phyloP scores from a whole-genome alignment of 1,140 invertebrate genomes.

The Subanguina moxae region DNA sequence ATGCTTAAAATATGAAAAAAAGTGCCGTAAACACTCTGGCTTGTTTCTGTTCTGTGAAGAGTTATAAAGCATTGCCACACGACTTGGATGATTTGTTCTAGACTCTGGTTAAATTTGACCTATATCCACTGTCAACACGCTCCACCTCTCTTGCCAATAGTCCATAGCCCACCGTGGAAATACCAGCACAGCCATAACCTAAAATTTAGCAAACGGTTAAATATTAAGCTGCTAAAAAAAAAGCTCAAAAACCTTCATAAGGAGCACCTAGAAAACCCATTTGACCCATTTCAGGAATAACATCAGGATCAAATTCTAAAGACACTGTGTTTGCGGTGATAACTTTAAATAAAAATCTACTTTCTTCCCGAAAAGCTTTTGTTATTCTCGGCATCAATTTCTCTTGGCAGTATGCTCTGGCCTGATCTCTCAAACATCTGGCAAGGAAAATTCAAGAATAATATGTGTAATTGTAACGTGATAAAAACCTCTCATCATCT shows the following conservation, averaged over 20 bases:
- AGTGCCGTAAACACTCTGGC: too few relatives aligned
- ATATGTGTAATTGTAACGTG: slow-evolving; percentile 56
- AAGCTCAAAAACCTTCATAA: too few relatives aligned
- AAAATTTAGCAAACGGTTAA: slow-evolving; percentile 61
- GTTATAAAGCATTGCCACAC: too few relatives aligned
- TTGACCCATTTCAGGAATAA: slow-evolving; percentile 57
- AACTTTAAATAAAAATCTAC: slow-evolving; percentile 10
- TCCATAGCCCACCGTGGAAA: slow-evolving; percentile 89
- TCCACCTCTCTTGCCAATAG: slow-evolving; percentile 88
- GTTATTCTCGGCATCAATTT: slow-evolving; percentile 82
- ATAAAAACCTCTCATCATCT: slow-evolving; percentile 84
- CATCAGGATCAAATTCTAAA: slow-evolving; percentile 50
- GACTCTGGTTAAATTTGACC: slow-evolving; percentile 58
- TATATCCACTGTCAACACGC: slow-evolving; percentile 65
- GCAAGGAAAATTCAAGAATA: not conserved
- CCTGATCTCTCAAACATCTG: slow-evolving; percentile 66
- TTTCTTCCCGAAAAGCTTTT: slow-evolving; percentile 82
- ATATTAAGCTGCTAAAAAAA: too few relatives aligned
- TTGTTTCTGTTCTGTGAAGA: too few relatives aligned
- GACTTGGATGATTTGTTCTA: too few relatives aligned
- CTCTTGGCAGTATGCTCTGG: slow-evolving; percentile 81
- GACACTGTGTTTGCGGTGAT: slow-evolving; percentile 2
- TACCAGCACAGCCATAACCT: slow-evolving; percentile 86
- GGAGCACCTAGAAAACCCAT: slow-evolving; percentile 59
- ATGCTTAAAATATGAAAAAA: too few relatives aligned